Percentiles rank a stretch among this genome's conserved stretches.
These are phyloP conservation scores for Ligdia adustata DNA, from an alignment of 2,888 invertebrate species.

Conservation along the genomic window DNA sequence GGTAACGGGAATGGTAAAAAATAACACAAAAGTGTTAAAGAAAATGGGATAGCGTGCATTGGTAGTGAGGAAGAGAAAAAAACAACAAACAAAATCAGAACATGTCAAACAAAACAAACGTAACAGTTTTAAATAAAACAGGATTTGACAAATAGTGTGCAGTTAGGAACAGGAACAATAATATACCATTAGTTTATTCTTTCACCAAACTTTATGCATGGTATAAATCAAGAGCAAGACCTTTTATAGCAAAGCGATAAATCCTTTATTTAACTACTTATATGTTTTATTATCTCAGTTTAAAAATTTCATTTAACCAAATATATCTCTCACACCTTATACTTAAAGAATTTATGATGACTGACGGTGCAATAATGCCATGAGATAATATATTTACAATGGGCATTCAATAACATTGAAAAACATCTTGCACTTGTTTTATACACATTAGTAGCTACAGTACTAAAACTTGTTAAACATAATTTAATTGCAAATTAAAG, in stretches of 20 bases:
- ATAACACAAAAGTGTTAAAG: constrained; percentile 75
- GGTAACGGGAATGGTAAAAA: constrained; percentile 70
- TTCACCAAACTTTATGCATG: constrained; percentile 69
- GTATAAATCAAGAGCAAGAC: constrained; percentile 71
- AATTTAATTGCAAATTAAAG: constrained; percentile 63
- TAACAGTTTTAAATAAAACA: constrained; percentile 60
- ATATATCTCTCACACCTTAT: background rate
- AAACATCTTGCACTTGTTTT: constrained; percentile 67
- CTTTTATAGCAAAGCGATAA: too few species aligned
- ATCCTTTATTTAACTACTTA: too few species aligned
- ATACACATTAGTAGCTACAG: constrained; percentile 59
- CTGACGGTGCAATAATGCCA: constrained; percentile 22
- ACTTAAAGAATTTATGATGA: constrained; percentile 1
- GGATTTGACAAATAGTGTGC: constrained; percentile 66
- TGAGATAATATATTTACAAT: constrained; percentile 34
- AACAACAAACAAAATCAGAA: constrained; percentile 82
- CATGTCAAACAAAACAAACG: constrained; percentile 79
- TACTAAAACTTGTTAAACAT: constrained; percentile 58
- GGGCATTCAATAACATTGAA: constrained; percentile 1
- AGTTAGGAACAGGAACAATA: constrained; percentile 76
- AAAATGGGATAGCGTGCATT: constrained; percentile 75
- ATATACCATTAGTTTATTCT: constrained; percentile 77
- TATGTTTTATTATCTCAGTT: too few species aligned
- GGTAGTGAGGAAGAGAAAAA: constrained; percentile 77
- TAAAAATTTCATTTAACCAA: too few species aligned